Evolutionary conservation across 2,888 invertebrate genomes (phyloP).

Genomic region (Limnephilus auricula): DNA sequence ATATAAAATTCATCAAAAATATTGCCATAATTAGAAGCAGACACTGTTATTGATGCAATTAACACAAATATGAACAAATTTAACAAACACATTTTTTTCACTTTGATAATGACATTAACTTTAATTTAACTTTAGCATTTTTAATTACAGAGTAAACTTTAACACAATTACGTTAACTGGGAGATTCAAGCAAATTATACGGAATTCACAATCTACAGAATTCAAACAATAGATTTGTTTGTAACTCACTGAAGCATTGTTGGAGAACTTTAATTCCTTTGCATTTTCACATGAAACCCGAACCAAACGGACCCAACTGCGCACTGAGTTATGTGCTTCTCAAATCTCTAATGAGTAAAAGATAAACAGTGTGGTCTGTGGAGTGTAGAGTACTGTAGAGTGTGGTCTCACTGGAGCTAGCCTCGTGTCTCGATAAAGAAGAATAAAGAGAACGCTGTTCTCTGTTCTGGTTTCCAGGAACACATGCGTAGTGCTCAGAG

Average conservation of each 20-base stretch:
- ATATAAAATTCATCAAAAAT: conserved; percentile 50
- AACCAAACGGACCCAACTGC: background rate
- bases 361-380: conserved; percentile 19
- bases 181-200: background rate
- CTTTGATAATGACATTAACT: background rate
- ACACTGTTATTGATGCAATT: background rate
- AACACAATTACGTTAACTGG: background rate
- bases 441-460: conserved; percentile 29
- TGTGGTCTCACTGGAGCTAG: background rate
- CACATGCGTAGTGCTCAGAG: background rate
- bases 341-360: background rate
- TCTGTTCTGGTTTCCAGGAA: background rate
- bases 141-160: background rate
- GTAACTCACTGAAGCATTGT: background rate
- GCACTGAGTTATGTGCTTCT: background rate
- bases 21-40: background rate
- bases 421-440: background rate
- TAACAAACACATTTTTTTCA: background rate
- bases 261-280: background rate
- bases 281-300: background rate
- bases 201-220: background rate
- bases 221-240: background rate
- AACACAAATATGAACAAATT: background rate
- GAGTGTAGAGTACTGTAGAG: too few relatives aligned
- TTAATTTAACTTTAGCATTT: background rate